Conservation (phyloP, 2,888 invertebrate species). For the Dasysyrphus tricinctus region DNA sequence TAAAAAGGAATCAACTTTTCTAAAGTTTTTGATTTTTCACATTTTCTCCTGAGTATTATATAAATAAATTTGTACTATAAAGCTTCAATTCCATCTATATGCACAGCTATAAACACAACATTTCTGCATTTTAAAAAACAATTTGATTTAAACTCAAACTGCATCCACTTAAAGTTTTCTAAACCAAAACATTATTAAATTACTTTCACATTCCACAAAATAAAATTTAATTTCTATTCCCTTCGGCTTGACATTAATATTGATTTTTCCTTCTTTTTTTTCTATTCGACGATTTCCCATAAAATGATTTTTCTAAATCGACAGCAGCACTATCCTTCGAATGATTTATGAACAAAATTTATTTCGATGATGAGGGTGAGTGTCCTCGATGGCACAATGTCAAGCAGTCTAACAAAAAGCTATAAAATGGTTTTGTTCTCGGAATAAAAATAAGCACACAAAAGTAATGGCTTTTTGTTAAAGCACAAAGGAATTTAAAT, state of each 20-base stretch:
- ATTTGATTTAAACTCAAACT: neutral
- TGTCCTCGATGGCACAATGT: conserved; percentile 76
- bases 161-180: neutral
- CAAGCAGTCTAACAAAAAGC: conserved; percentile 41
- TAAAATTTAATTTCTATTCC: conserved; percentile 4
- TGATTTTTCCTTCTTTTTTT: conserved; percentile 44
- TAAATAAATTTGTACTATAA: too few species aligned
- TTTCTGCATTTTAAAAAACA: too few species aligned
- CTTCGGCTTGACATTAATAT: conserved; percentile 41
- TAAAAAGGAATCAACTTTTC: too few species aligned
- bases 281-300: conserved; percentile 17
- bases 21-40: too few species aligned
- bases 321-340: conserved; percentile 77
- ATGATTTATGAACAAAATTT: conserved; percentile 71
- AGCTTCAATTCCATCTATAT: too few species aligned
- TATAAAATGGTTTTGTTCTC: conserved; percentile 59
- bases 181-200: conserved; percentile 1
- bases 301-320: conserved; percentile 62
- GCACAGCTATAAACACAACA: too few species aligned
- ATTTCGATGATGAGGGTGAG: conserved; percentile 75
- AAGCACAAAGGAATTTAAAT: conserved; percentile 50
- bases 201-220: conserved; percentile 19
- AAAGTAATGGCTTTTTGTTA: conserved; percentile 23
- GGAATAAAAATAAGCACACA: conserved; percentile 40
- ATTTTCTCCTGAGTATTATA: too few species aligned